These are phyloP conservation scores for Chloebia gouldiae DNA, from an alignment of 2,113 vertebrate genomes.

Conservation along the genomic window DNA sequence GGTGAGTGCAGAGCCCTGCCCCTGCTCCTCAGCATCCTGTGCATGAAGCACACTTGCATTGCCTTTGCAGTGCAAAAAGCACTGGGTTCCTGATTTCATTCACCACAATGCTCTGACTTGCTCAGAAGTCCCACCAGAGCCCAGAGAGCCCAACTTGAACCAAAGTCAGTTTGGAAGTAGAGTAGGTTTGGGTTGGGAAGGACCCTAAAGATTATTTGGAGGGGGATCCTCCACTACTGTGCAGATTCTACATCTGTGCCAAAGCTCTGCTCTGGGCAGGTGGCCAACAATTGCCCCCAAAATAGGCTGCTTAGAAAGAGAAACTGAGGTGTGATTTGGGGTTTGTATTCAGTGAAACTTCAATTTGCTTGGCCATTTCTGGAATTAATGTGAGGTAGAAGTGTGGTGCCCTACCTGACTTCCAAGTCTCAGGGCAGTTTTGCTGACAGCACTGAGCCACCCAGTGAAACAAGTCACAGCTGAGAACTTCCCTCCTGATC, in stretches of 20 bases:
- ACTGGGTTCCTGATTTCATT: neutral
- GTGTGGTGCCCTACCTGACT: neutral
- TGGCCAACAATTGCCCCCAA: neutral
- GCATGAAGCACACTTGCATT: neutral
- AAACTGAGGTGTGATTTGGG: neutral
- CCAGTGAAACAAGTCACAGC: neutral
- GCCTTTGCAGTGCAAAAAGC: neutral
- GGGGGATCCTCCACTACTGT: neutral
- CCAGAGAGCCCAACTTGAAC: neutral
- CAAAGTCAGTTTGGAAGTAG: neutral
- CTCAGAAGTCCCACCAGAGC: neutral
- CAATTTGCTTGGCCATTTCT: neutral
- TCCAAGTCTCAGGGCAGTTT: neutral
- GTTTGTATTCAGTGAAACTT: neutral
- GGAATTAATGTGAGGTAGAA: neutral
- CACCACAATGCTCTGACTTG: neutral
- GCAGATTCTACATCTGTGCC: neutral
- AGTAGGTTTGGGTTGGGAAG: neutral
- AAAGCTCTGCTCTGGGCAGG: neutral
- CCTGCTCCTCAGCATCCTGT: neutral
- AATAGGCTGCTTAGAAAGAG: neutral
- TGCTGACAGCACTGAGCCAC: neutral
- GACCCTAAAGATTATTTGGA: neutral
- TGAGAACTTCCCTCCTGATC: neutral
- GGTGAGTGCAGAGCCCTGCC: constrained; percentile 56